A percentile compares a stretch with the other conserved stretches of the same genome.
phyloP scores from a whole-genome alignment of 64 coral and sea anemone genomes.

The Pocillopora verrucosa region DNA sequence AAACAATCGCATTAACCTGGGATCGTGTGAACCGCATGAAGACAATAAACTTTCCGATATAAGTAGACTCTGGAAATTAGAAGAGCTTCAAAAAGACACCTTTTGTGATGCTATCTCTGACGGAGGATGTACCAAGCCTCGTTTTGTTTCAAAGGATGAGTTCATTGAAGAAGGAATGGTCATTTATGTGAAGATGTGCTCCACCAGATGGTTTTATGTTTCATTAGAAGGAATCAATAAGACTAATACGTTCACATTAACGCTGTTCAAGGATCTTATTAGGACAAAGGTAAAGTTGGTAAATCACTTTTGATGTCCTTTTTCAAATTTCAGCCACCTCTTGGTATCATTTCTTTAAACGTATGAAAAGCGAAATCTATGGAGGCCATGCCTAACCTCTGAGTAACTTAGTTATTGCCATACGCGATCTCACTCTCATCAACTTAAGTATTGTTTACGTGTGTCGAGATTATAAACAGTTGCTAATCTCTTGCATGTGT shows the following conservation, averaged over 20 bases:
- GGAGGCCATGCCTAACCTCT: too few relatives aligned
- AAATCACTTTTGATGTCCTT: neutral
- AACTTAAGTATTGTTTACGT: too few relatives aligned
- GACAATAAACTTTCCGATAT: neutral
- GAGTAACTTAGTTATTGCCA: too few relatives aligned
- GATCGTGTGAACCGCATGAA: neutral
- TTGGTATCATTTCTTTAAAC: too few relatives aligned
- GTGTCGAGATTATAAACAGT: too few relatives aligned
- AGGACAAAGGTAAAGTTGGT: neutral
- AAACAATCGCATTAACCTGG: neutral
- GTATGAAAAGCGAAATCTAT: too few relatives aligned
- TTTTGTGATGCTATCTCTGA: neutral
- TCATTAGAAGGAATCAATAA: neutral
- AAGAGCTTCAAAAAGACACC: neutral
- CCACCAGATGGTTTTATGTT: constrained; percentile 21
- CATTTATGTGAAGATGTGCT: constrained; percentile 14
- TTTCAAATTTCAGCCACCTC: too few relatives aligned
- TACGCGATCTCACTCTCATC: too few relatives aligned
- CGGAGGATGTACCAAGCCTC: constrained; percentile 1
- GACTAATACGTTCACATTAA: constrained; percentile 19
- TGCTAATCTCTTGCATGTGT: too few relatives aligned
- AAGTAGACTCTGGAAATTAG: neutral
- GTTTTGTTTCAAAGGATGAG: neutral
- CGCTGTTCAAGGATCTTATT: constrained; percentile 15
- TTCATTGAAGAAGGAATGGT: constrained; percentile 1